Base-by-base conservation (phyloP, 1,140 invertebrate species). In the Riptortus pedestris region DNA sequence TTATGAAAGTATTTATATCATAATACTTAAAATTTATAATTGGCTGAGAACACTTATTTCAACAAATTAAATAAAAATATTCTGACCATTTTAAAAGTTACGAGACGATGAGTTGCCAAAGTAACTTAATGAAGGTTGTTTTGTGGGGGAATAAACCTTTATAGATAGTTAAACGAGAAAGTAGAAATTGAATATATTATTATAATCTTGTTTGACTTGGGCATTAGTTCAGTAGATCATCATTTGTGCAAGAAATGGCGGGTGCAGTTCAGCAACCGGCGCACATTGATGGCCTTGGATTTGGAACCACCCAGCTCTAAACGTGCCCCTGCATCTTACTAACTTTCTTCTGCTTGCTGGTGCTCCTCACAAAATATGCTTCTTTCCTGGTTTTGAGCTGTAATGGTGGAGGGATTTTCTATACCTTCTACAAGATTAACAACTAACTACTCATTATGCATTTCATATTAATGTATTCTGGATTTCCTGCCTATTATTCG, bases 171-270 rank as follows among this genome's bases (percentile, higher is more conserved):
- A n/a, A n/a, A n/a, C n/a, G n/a, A n/a, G n/a, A n/a, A n/a, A n/a
- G n/a, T n/a, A n/a, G 31, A 14, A 38, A 38, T 38, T 7, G 31
- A 38, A 38, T 38, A 7, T 38, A 38, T 14, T 38, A 7, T 14
- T 14, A 38, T 38, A 60, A 62, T 62, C 24, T 63, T 61, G 29
- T 63, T 22, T 65, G 63, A 51, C 65, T 51, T 33, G 65, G 66
- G 61, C 66, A 58, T 47, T 62, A 69, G 66, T 66, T 69, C 52
- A 69, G 68, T 65, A 66, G 68, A 65, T 65, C 68, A 27, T 69
- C 68, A 9, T 68, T 63, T 60, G 68, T 64, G 2, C 66, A 66
- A 7, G 66, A 69, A 63, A 66, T 67, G 67, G 57, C 57, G 14
- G 48, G 43, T 31, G 58, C 51, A 3, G 60, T 29, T n/a, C 20